Percentiles rank a stretch among this genome's conserved stretches.
Evolutionary conservation across 2,797 vertebrate species (phyloP).

Genomic region (Petrocephalus sullivani): DNA sequence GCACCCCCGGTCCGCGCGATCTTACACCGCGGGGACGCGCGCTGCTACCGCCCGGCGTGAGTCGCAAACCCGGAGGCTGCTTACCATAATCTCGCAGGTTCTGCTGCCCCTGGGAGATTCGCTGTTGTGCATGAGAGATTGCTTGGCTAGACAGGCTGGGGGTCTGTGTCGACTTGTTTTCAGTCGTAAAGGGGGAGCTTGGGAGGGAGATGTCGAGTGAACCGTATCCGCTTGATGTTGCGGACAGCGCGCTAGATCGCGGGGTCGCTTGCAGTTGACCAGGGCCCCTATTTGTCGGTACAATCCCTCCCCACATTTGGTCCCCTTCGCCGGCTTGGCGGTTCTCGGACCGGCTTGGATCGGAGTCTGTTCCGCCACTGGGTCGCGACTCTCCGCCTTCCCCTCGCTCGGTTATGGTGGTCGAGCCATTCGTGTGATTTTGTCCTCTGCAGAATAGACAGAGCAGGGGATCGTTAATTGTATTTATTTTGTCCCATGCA

Average conservation of each 20-base stretch:
- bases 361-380: slow-evolving; percentile 49
- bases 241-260: slow-evolving; percentile 65
- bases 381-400: slow-evolving; percentile 58
- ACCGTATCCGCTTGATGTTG: slow-evolving; percentile 85
- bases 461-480: slow-evolving; percentile 26
- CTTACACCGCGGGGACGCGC: not conserved
- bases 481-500: not conserved
- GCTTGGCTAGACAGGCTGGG: slow-evolving; percentile 75
- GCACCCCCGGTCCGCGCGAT: not conserved
- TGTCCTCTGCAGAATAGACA: slow-evolving; percentile 44
- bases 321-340: slow-evolving; percentile 36
- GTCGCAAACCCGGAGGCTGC: slow-evolving; percentile 8
- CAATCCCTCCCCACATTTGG: slow-evolving; percentile 54
- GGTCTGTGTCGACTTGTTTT: slow-evolving; percentile 83
- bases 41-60: not conserved
- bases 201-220: slow-evolving; percentile 78
- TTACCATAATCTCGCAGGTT: slow-evolving; percentile 45
- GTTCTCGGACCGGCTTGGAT: slow-evolving; percentile 45
- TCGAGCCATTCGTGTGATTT: slow-evolving; percentile 65
- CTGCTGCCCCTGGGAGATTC: slow-evolving; percentile 55
- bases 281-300: slow-evolving; percentile 61
- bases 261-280: slow-evolving; percentile 68
- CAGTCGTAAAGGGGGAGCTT: slow-evolving; percentile 72
- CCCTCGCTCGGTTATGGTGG: slow-evolving; percentile 55
- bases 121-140: slow-evolving; percentile 51